phyloP scores from a whole-genome alignment of 2,113 vertebrate genomes.

The Hystrix cristata region DNA sequence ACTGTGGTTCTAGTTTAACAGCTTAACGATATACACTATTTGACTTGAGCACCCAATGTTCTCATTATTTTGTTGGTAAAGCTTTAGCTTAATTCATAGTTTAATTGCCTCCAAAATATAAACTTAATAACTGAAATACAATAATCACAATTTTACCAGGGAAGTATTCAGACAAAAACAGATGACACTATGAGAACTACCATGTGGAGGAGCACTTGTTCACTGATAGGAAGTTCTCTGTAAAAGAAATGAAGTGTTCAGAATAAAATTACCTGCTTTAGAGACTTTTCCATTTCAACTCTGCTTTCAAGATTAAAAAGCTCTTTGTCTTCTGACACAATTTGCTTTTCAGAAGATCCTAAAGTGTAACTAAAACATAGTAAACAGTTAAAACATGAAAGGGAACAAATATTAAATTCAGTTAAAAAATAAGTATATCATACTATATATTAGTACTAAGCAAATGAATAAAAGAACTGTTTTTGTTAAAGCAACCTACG shows the following conservation, averaged over 20 bases:
- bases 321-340: slow-evolving; percentile 81
- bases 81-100: neutral
- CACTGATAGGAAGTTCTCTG: neutral
- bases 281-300: slow-evolving; percentile 82
- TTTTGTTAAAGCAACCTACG: neutral
- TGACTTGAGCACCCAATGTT: neutral
- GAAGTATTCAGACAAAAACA: neutral
- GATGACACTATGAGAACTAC: neutral
- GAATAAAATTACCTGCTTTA: slow-evolving; percentile 85
- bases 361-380: slow-evolving; percentile 84
- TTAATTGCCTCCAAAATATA: neutral
- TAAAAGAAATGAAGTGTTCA: neutral
- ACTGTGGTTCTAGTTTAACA: neutral
- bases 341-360: slow-evolving; percentile 87
- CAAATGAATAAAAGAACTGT: neutral
- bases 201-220: neutral
- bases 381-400: slow-evolving; percentile 9
- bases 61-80: neutral
- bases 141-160: neutral
- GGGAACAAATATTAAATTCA: neutral
- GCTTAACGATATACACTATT: neutral
- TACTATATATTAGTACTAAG: neutral
- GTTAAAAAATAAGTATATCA: neutral
- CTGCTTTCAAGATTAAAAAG: slow-evolving; percentile 87
- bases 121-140: neutral